phyloP scores from a whole-genome alignment of 2,797 vertebrate species.

The Kryptolebias ocellatus region DNA sequence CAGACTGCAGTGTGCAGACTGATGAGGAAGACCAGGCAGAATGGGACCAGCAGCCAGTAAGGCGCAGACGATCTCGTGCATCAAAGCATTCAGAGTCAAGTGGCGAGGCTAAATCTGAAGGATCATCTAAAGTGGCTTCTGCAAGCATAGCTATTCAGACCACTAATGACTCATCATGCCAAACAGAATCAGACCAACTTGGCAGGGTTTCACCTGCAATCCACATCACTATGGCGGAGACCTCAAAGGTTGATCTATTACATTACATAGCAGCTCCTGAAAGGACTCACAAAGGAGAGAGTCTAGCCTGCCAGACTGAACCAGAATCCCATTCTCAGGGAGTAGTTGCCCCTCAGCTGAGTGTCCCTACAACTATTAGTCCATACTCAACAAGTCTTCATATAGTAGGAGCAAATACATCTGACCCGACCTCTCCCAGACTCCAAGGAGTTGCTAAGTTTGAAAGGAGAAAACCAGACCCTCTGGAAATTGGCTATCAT shows the following conservation, averaged over 20 bases:
- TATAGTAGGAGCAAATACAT: constrained; percentile 87
- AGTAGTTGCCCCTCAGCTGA: constrained; percentile 89
- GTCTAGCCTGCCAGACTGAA: constrained; percentile 97
- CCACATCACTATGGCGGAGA: constrained; percentile 92
- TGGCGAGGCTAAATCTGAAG: constrained; percentile 86
- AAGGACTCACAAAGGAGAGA: constrained; percentile 94
- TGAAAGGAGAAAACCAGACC: constrained; percentile 96
- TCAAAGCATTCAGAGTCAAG: constrained; percentile 90
- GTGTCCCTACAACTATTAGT: constrained; percentile 91
- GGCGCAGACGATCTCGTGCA: constrained; percentile 89
- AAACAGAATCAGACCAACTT: constrained; percentile 94
- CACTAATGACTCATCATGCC: constrained; percentile 94
- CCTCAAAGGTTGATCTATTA: constrained; percentile 92
- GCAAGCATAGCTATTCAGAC: constrained; percentile 97
- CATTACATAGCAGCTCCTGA: constrained; percentile 98
- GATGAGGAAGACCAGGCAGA: constrained; percentile 96
- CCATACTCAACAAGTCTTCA: constrained; percentile 95
- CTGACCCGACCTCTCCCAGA: constrained; percentile 80
- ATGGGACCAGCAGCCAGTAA: constrained; percentile 94
- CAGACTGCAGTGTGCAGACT: constrained; percentile 97
- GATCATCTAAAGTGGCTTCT: constrained; percentile 83
- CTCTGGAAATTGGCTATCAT: constrained; percentile 96
- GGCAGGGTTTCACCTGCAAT: constrained; percentile 93
- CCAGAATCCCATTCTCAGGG: constrained; percentile 90
- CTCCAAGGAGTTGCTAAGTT: constrained; percentile 89